Base-by-base conservation (phyloP, 37 sponge, comb jelly and placozoan species). In the Amphimedon queenslandica region DNA sequence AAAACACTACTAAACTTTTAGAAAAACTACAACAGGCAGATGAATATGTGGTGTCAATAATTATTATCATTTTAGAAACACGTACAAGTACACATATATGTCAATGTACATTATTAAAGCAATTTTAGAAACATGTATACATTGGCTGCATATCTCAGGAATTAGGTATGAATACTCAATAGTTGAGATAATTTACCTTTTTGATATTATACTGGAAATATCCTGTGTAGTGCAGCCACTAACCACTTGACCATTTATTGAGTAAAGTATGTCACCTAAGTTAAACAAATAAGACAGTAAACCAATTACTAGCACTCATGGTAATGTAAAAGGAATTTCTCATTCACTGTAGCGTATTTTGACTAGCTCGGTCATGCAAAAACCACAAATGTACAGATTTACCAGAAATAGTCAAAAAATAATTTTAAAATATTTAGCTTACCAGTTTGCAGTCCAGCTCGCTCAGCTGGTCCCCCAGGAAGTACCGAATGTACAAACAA, bases 401-500 rank as follows among this genome's bases (percentile, higher is more conserved):
- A n/a, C 13, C 13, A 47, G 53, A 18, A 47, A 18, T 47, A 47
- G 8, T 18, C 8, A 47, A 18, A 11, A 11, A n/a, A 60, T 6
- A 6, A 60, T 60, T 5, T 60, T 60, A n/a, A 25, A 25, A 25
- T 60, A 31, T 29, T 72, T 31, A 42, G 35, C 40, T 64, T 47
- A 55, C 81, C 90, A 35, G 42, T 65, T 67, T 76, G 41, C 1
- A 90, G 64, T 51, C 85, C 81, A 23, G 73, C 85, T 63, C 30
- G 40, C 61, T 82, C 83, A 1, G 81, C 90, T 37, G 66, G 40
- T 2, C 85, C 77, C 36, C 74, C 74, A 6, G 66, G 41, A 24
- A 3, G 27, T 32, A 90, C 64, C 2, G 34, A 39, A 13, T 71
- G 41, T 16, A 90, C 73, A 68, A 90, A 90, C 34, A 79, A 51